Conservation (phyloP, 2,797 vertebrate genomes). For the Chiroxiphia lanceolata region DNA sequence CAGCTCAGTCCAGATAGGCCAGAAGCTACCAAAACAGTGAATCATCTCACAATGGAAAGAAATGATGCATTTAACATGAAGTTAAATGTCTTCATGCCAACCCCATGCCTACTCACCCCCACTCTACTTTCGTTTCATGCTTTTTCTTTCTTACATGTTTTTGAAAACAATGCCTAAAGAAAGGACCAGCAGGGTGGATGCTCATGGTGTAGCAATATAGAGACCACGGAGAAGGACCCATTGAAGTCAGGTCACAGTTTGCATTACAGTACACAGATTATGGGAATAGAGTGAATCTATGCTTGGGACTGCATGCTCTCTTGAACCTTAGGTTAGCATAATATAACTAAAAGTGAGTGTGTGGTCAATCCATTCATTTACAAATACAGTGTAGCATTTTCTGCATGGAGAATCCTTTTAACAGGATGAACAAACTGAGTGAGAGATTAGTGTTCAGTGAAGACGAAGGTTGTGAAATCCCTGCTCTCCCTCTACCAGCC, state of each 20-base stretch:
- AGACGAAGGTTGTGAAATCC: neutral
- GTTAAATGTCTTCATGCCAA: neutral
- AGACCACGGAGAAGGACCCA: neutral
- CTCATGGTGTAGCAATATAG: neutral
- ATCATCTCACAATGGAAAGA: neutral
- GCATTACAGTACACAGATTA: neutral
- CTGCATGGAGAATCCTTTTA: neutral
- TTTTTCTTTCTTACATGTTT: neutral
- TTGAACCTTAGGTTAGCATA: neutral
- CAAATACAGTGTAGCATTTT: neutral
- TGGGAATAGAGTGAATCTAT: neutral
- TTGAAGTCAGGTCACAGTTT: neutral
- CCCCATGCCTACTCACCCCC: accelerated
- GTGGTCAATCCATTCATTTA: neutral
- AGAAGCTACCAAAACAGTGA: neutral
- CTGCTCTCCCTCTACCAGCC: neutral
- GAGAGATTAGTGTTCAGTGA: neutral
- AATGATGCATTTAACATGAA: neutral
- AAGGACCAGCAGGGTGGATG: neutral
- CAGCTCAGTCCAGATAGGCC: neutral
- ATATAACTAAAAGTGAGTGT: accelerated
- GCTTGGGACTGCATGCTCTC: neutral
- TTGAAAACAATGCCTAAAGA: neutral
- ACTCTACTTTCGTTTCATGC: neutral
- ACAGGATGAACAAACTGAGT: neutral